Evolutionary conservation across 2,113 vertebrate genomes (phyloP), one percentile per base, ranked within the genome.

Genomic region (Hirundichthys speculiger): DNA sequence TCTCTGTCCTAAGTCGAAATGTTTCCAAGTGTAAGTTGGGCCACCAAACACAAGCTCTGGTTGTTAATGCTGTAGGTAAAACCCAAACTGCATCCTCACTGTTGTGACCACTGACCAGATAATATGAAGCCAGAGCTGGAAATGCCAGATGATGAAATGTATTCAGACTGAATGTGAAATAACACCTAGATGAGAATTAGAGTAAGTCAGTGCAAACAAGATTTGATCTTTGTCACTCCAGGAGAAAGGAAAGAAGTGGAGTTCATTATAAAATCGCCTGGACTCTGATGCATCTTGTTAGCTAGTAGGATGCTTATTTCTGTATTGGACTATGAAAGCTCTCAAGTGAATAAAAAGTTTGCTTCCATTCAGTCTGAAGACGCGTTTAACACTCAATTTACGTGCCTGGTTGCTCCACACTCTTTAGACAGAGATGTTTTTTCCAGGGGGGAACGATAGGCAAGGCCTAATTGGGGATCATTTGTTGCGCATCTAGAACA

Each of bases 1-100:
- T 84, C 69, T 80, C 63, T 76, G 50, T 82, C 69, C 73, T 30
- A 38, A 63, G 49, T 43, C 2, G 3, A 82, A 64, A 41, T 40
- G 42, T 82, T 62, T 73, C 74, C 62, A 70, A 43, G 45, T 57
- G 63, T 83, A 54, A 61, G 52, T 51, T 22, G 56, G 59, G 69
- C 47, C 71, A 57, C 55, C 49, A 72, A 75, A 80, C 64, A 57
- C 56, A 68, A 48, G 53, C 39, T 52, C 69, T 27, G 55, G 70
- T 82, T 54, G 40, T 67, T 42, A 71, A 12, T 50, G 59, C 67
- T 77, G 55, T 72, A 63, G 69, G 77, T 64, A 46, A 67, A 62
- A 41, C 18, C 24, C 38, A 59, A 73, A 49, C 10, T 34, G 14
- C 58, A 66, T 72, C 70, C 39, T 56, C 45, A 64, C 40, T 45